These are phyloP conservation scores for Ctenopoma kingsleyae DNA, from an alignment of 2,797 vertebrate genomes.

Conservation along the genomic window DNA sequence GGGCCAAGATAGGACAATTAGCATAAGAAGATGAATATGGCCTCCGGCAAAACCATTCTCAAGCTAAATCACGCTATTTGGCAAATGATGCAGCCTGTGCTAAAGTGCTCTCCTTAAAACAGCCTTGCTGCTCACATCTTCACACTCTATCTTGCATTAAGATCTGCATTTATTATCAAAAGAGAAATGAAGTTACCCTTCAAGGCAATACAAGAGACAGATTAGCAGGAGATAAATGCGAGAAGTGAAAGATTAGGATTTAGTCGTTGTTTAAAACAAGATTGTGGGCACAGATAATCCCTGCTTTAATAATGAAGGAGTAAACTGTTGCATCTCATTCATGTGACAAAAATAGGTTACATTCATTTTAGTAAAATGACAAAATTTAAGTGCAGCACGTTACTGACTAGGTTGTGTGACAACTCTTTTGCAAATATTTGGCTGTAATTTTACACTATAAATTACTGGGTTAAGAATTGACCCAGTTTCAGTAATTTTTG, in stretches of 20 bases:
- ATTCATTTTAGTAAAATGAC: neutral
- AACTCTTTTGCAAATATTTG: no score
- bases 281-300: slow-evolving; percentile 29
- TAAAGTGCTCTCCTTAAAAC: slow-evolving; percentile 22
- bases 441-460: no score
- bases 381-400: no score
- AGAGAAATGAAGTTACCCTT: slow-evolving; percentile 47
- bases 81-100: slow-evolving; percentile 46
- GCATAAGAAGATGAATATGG: slow-evolving; percentile 36
- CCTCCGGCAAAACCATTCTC: slow-evolving; percentile 41
- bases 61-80: slow-evolving; percentile 48
- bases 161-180: slow-evolving; percentile 49
- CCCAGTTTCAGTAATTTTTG: no score
- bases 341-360: slow-evolving; percentile 1
- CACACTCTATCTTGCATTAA: slow-evolving; percentile 39
- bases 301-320: slow-evolving; percentile 15
- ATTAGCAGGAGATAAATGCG: slow-evolving; percentile 29
- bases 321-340: slow-evolving; percentile 26
- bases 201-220: slow-evolving; percentile 37
- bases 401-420: no score
- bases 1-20: slow-evolving; percentile 38
- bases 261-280: slow-evolving; percentile 25
- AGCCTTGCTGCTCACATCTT: slow-evolving; percentile 31
- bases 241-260: slow-evolving; percentile 25
- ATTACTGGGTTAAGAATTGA: no score